These are phyloP conservation scores for Trichogramma pretiosum DNA, from an alignment of 1,140 invertebrate species.

Conservation along the genomic window DNA sequence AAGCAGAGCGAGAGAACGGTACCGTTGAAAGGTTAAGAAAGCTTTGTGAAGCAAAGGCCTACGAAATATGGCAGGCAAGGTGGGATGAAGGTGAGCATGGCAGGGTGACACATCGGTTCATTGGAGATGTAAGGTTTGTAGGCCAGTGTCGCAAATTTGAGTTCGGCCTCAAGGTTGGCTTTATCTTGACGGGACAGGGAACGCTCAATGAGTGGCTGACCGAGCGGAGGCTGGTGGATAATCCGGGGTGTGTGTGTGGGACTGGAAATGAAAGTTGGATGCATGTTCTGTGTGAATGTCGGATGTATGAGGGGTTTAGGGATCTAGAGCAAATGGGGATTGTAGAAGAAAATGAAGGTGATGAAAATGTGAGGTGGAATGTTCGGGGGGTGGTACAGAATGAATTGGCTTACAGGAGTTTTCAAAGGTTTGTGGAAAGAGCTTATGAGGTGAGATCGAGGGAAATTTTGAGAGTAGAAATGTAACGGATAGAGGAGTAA, in stretches of 20 bases:
- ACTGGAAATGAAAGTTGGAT: not conserved
- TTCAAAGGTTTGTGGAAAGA: not conserved
- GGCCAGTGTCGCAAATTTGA: not conserved
- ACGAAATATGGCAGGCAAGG: constrained; percentile 3
- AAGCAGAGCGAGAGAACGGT: not conserved
- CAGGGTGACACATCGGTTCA: constrained; percentile 4
- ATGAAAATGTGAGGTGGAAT: not conserved
- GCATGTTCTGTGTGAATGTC: constrained; percentile 1
- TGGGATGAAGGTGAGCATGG: constrained; percentile 11
- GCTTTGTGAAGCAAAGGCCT: not conserved
- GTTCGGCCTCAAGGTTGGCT: not conserved
- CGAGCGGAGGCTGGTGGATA: not conserved
- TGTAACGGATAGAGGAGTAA: not conserved
- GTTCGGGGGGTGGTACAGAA: not conserved
- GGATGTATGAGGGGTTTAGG: not conserved
- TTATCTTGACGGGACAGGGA: not conserved
- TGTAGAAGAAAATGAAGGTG: not conserved
- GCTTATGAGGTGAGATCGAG: not conserved
- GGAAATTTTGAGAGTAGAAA: not conserved
- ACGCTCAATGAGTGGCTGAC: not conserved
- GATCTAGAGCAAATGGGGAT: not conserved
- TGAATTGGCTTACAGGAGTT: not conserved
- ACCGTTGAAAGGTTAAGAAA: not conserved
- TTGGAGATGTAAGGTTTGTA: constrained; percentile 1
- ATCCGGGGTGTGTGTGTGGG: not conserved